Conservation (phyloP, 2,797 vertebrate genomes). For the Setipinna tenuifilis region DNA sequence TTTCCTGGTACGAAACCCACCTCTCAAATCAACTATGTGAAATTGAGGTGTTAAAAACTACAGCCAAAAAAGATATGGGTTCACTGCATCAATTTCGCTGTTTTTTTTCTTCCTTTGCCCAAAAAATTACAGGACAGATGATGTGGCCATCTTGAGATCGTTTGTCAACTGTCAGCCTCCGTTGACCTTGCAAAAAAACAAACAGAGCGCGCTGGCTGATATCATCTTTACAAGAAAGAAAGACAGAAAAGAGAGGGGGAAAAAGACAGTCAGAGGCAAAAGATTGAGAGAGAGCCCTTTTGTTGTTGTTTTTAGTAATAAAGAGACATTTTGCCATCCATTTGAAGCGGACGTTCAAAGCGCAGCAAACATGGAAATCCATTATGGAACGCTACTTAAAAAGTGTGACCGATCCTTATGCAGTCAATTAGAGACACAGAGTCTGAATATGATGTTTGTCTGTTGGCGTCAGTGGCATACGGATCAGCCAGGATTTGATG, state of each 20-base stretch:
- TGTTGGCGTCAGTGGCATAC: slow-evolving; percentile 71
- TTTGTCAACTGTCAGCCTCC: slow-evolving; percentile 84
- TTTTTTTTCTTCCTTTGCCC: slow-evolving; percentile 30
- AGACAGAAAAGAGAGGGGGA: slow-evolving; percentile 6
- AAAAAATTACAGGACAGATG: slow-evolving; percentile 78
- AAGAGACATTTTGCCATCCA: slow-evolving; percentile 87
- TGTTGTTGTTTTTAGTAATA: slow-evolving; percentile 82
- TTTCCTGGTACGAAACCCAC: slow-evolving; percentile 1
- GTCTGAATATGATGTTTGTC: slow-evolving; percentile 76
- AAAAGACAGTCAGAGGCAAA: slow-evolving; percentile 44
- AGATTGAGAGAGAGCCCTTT: slow-evolving; percentile 48
- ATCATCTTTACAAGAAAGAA: slow-evolving; percentile 70
- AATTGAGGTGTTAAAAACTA: slow-evolving; percentile 20
- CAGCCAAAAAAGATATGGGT: slow-evolving; percentile 44
- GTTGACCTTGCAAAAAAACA: slow-evolving; percentile 81
- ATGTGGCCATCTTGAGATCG: slow-evolving; percentile 83
- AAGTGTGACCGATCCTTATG: slow-evolving; percentile 88
- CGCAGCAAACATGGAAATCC: slow-evolving; percentile 91
- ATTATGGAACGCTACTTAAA: slow-evolving; percentile 84
- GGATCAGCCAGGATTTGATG: slow-evolving; percentile 75
- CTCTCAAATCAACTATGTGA: slow-evolving; percentile 16
- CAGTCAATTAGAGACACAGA: slow-evolving; percentile 85
- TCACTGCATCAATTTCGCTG: slow-evolving; percentile 62
- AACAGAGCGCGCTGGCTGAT: slow-evolving; percentile 61
- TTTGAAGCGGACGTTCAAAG: slow-evolving; percentile 87